phyloP scores from a whole-genome alignment of 2,888 invertebrate species.

The Sphinx pinastri region DNA sequence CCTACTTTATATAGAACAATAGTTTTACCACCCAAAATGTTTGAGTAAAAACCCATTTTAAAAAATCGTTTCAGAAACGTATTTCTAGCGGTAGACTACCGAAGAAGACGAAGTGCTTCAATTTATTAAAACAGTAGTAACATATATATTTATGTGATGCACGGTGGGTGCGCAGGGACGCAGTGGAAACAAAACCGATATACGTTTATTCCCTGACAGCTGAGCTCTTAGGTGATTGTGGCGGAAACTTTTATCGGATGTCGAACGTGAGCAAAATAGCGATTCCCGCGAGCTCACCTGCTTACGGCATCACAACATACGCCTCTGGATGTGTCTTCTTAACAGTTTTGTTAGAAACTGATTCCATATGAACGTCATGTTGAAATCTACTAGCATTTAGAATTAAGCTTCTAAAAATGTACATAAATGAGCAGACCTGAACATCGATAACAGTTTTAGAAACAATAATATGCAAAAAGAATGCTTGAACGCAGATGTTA shows the following conservation, averaged over 20 bases:
- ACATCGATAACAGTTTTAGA: too few relatives aligned
- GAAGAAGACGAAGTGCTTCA: conserved; percentile 6
- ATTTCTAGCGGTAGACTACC: not conserved
- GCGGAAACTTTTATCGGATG: conserved; percentile 84
- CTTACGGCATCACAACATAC: conserved; percentile 51
- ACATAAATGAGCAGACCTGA: too few relatives aligned
- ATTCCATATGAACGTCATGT: too few relatives aligned
- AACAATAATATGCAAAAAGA: too few relatives aligned
- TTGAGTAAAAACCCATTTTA: not conserved
- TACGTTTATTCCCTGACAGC: conserved; percentile 83
- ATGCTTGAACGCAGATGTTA: too few relatives aligned
- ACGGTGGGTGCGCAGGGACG: conserved; percentile 58
- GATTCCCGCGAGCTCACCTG: conserved; percentile 79
- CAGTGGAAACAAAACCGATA: conserved; percentile 79
- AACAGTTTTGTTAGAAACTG: too few relatives aligned
- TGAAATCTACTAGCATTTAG: too few relatives aligned
- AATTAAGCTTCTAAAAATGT: not conserved
- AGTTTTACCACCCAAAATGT: too few relatives aligned
- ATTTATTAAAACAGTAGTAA: conserved; percentile 25
- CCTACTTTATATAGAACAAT: not conserved
- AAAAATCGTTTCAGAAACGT: not conserved
- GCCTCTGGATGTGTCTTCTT: conserved; percentile 45
- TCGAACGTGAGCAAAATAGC: conserved; percentile 82
- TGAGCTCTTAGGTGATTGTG: conserved; percentile 85
- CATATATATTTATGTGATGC: conserved; percentile 33